A percentile compares a stretch with the other conserved stretches of the same genome.
Conservation (phyloP, 1,140 invertebrate species). For the Drosophila orena region DNA sequence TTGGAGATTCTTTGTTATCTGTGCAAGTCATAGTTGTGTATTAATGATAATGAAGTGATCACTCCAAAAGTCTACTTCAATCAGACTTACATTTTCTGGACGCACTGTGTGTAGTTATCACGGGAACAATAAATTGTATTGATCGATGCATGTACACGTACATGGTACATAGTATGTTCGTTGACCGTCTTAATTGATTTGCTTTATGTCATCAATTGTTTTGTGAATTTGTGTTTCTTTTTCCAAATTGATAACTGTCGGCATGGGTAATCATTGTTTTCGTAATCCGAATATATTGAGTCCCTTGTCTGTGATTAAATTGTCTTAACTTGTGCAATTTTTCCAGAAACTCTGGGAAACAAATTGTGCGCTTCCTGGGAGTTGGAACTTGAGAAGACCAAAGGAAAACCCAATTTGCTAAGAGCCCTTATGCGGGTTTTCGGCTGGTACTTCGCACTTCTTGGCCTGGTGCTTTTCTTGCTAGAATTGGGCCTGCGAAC, state of each 20-base stretch:
- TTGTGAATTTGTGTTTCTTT: conserved; percentile 17
- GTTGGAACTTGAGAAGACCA: conserved; percentile 55
- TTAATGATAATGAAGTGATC: conserved; percentile 2
- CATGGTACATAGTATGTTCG: conserved; percentile 54
- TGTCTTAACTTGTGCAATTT: conserved; percentile 9
- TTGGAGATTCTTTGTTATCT: background rate
- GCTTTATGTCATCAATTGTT: conserved; percentile 31
- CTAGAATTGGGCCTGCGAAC: conserved; percentile 86
- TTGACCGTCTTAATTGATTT: conserved; percentile 49
- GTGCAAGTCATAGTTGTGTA: conserved; percentile 19
- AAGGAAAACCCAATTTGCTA: conserved; percentile 68
- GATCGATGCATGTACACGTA: conserved; percentile 36
- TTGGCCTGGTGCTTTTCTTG: conserved; percentile 71
- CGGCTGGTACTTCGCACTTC: conserved; percentile 62
- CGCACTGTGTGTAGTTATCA: conserved; percentile 26
- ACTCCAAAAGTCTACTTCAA: background rate
- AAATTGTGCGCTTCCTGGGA: conserved; percentile 69
- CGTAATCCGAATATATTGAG: conserved; percentile 41
- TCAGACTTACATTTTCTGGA: conserved; percentile 6
- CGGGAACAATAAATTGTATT: conserved; percentile 44
- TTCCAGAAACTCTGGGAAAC: conserved; percentile 74
- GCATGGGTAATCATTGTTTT: conserved; percentile 17
- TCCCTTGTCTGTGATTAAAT: conserved; percentile 18
- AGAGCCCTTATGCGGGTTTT: conserved; percentile 64
- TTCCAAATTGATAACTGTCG: conserved; percentile 36